Base-by-base conservation (phyloP, 2,113 vertebrate species). In the Ariopsis seemanni region DNA sequence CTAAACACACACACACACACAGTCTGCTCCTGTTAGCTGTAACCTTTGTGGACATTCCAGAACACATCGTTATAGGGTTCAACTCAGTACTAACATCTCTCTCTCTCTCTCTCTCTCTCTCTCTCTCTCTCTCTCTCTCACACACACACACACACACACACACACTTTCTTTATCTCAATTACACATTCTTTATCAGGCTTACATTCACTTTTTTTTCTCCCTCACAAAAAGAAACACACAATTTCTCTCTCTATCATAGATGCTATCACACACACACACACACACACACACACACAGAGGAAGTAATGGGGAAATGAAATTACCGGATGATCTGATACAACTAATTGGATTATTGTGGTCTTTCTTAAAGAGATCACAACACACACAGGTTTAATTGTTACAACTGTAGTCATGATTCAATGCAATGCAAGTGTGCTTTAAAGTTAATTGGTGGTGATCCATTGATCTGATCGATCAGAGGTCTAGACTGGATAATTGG, bases 281-380 rank as follows among this genome's bases (percentile, higher is more conserved):
- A 60, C 72, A 53, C 84, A 78, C 58, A 78, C 72, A 52, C 84
- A 78, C 65, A 78, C 42, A 42, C 25, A 53, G 17, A 78, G 72
- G 74, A 78, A 63, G 7, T 25, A 78, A 53, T 34, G 25, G 15
- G 34, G 74, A 79, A 86, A 79, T 67, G 58, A 86, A 79, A 78
- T 78, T 67, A 53, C 74, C 42, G 5, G 74, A 86, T 79, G 74
- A 79, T 79, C 74, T 86, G 85, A 86, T 86, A 79, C 48, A 79
- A 52, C 74, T 77, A 85, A 78, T 27, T 85, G 72, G 58, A 78
- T 78, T 85, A 78, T n/a, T 85, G 71, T 62, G 30, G 65, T 65
- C 42, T 65, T 63, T 78, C 42, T 78, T 42, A 17, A 65, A 78
- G 42, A 30, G 52, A 52, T 30, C 69, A 42, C 71, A 72, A n/a